Evolutionary conservation across 2,113 vertebrate genomes (phyloP).

Genomic region (Chascanopsetta lugubris): DNA sequence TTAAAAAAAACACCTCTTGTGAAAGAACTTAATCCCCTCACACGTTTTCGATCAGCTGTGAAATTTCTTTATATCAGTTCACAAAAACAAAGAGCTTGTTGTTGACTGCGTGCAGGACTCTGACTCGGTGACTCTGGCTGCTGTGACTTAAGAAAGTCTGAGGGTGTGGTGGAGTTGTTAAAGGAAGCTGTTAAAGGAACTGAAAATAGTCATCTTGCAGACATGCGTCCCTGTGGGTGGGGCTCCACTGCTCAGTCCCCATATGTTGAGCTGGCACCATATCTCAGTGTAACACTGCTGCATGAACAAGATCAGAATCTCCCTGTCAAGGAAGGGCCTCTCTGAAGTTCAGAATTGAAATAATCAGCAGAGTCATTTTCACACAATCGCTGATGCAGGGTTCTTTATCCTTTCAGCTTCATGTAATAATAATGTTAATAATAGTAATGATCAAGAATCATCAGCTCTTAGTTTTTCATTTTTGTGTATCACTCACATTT

Average conservation of each 20-base stretch:
- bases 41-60: constrained; percentile 4
- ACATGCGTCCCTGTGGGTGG: constrained; percentile 42
- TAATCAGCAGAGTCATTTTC: too few relatives aligned
- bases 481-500: neutral
- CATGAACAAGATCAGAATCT: neutral
- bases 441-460: neutral
- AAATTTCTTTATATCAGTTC: constrained; percentile 17
- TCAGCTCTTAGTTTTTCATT: neutral
- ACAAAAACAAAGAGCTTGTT: constrained; percentile 33
- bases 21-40: too few relatives aligned
- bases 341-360: neutral
- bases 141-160: constrained; percentile 36
- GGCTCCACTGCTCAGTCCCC: constrained; percentile 47
- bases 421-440: neutral
- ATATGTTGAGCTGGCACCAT: constrained; percentile 49
- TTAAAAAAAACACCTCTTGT: neutral
- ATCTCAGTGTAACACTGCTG: constrained; percentile 4
- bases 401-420: neutral
- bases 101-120: constrained; percentile 22
- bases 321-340: neutral
- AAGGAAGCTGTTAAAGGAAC: constrained; percentile 42
- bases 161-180: constrained; percentile 58
- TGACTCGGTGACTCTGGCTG: constrained; percentile 22
- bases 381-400: too few relatives aligned
- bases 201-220: constrained; percentile 55